Percentiles rank a stretch among this genome's conserved stretches.
Conservation (phyloP, 2,113 vertebrate species). For the Paedocypris sp. region DNA sequence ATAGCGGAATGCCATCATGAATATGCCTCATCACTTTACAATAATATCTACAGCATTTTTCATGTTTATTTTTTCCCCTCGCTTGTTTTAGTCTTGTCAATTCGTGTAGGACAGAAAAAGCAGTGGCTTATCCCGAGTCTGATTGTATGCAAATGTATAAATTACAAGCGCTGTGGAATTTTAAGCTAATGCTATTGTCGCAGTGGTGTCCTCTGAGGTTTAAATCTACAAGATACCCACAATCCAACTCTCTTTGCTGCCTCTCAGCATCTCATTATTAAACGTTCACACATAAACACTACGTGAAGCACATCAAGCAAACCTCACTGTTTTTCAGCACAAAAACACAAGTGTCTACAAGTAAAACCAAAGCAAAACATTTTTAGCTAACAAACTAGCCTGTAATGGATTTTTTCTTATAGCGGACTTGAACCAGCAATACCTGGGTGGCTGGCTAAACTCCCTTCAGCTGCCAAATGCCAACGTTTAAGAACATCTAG, state of each 20-base stretch:
- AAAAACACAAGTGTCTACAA: no score
- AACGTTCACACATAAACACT: not conserved
- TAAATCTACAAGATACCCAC: not conserved
- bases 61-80: slow-evolving; percentile 54
- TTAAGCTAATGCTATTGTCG: not conserved
- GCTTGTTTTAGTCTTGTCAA: slow-evolving; percentile 52
- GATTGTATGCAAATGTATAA: slow-evolving; percentile 55
- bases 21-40: slow-evolving; percentile 26
- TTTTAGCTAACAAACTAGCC: no score
- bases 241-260: not conserved
- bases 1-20: slow-evolving; percentile 37
- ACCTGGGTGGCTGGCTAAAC: no score
- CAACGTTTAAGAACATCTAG: no score
- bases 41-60: slow-evolving; percentile 52
- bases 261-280: not conserved
- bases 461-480: no score
- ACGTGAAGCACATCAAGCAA: no score
- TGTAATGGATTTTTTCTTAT: no score
- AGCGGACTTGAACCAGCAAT: no score
- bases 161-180: slow-evolving; percentile 6
- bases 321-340: no score
- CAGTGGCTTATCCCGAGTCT: slow-evolving; percentile 34
- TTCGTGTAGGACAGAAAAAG: slow-evolving; percentile 51
- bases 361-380: no score
- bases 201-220: not conserved